Percentiles rank a stretch among this genome's conserved stretches.
Evolutionary conservation across 2,888 invertebrate species (phyloP).

Genomic region (Phyto melanocephala): DNA sequence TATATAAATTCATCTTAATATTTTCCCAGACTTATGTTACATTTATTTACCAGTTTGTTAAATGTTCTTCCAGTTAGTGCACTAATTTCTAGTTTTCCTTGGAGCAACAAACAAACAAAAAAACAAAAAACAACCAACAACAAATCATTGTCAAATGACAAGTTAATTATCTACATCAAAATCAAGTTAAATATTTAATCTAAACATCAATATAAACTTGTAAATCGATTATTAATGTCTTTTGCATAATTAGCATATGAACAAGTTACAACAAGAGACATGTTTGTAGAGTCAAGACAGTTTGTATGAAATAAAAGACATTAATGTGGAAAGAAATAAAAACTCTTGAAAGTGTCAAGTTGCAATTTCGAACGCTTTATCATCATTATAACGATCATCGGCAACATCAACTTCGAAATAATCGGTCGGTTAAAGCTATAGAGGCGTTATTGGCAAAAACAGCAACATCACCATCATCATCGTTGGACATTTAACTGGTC

Average conservation of each 20-base stretch:
- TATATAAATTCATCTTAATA: no score
- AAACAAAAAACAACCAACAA: conserved; percentile 2
- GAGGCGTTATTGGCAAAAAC: conserved; percentile 14
- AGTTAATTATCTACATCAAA: conserved; percentile 58
- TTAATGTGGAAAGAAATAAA: conserved; percentile 21
- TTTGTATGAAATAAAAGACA: not conserved
- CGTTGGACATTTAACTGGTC: conserved; percentile 57
- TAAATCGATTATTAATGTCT: conserved; percentile 76
- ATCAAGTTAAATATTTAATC: conserved; percentile 44
- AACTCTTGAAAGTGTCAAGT: conserved; percentile 58
- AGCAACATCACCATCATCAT: conserved; percentile 46
- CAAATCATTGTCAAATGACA: conserved; percentile 51
- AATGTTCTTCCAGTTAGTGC: not conserved
- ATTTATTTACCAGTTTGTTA: not conserved
- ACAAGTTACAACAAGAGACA: not conserved
- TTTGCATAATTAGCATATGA: conserved; percentile 69
- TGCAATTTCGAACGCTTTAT: conserved; percentile 69
- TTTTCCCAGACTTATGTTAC: conserved; percentile 24
- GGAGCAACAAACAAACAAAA: not conserved
- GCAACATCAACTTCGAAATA: conserved; percentile 45
- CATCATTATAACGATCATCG: conserved; percentile 57
- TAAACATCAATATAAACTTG: conserved; percentile 59
- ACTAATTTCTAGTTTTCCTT: not conserved
- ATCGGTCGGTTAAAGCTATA: conserved; percentile 9
- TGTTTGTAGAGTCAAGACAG: not conserved